A percentile compares a stretch with the other conserved stretches of the same genome.
These are phyloP conservation scores for Calidris pygmaea DNA, from an alignment of 2,113 vertebrate genomes.

Conservation along the genomic window DNA sequence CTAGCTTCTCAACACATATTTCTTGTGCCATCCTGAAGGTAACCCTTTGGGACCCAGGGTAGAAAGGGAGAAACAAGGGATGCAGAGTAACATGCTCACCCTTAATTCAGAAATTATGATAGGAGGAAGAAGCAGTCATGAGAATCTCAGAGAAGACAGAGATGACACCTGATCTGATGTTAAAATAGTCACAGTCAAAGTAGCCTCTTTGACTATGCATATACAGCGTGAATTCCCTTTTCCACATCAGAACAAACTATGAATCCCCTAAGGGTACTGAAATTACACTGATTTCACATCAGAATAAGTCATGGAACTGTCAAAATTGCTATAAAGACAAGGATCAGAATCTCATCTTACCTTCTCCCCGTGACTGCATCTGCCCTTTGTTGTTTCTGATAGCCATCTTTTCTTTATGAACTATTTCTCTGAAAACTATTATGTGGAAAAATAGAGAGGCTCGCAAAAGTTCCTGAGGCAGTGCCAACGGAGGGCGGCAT, in stretches of 20 bases:
- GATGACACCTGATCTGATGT: neutral
- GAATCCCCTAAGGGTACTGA: neutral
- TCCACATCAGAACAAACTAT: neutral
- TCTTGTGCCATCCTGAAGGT: neutral
- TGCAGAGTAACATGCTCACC: neutral
- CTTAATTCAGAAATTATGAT: neutral
- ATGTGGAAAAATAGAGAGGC: neutral
- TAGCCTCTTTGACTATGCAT: neutral
- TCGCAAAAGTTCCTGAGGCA: neutral
- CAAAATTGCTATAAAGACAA: neutral
- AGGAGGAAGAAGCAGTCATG: neutral
- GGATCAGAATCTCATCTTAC: neutral
- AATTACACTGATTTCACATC: neutral
- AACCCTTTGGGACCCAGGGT: neutral
- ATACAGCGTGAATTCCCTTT: neutral
- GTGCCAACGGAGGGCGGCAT: neutral
- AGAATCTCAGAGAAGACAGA: neutral
- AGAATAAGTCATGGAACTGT: neutral
- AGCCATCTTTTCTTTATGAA: neutral
- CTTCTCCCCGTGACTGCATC: fast-evolving
- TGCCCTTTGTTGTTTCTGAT: neutral
- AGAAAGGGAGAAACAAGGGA: neutral
- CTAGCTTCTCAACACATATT: neutral
- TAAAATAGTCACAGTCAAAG: neutral
- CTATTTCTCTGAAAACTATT: neutral